These are phyloP conservation scores for Leuciscus waleckii DNA, from an alignment of 2,797 vertebrate genomes.

Conservation along the genomic window DNA sequence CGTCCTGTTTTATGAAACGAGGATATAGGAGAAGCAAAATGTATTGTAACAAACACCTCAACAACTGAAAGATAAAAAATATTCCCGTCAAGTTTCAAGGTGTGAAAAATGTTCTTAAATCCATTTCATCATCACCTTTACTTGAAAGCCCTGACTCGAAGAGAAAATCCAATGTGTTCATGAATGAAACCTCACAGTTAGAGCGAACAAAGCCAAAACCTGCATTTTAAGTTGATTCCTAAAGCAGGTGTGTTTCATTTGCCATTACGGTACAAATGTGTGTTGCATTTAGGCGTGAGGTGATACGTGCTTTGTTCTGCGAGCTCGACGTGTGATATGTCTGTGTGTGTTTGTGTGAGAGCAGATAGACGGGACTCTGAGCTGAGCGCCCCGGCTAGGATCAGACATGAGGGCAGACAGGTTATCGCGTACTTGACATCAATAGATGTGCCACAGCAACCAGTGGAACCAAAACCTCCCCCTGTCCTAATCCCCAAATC, in stretches of 20 bases:
- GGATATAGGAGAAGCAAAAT: slow-evolving; percentile 28
- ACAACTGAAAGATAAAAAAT: slow-evolving; percentile 5
- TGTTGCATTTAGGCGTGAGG: slow-evolving; percentile 24
- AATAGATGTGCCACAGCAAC: slow-evolving; percentile 59
- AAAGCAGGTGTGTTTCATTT: slow-evolving; percentile 15
- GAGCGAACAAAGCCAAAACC: slow-evolving; percentile 34
- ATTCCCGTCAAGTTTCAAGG: slow-evolving; percentile 25
- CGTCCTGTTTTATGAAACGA: slow-evolving; percentile 49
- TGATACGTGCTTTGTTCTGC: slow-evolving; percentile 31
- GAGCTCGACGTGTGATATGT: slow-evolving; percentile 7
- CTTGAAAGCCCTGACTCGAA: slow-evolving; percentile 28
- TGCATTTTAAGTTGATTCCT: slow-evolving; percentile 31
- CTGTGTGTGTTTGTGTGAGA: slow-evolving; percentile 25
- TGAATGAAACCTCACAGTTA: slow-evolving; percentile 22
- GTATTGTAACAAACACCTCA: slow-evolving; percentile 32
- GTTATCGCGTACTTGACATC: slow-evolving; percentile 65
- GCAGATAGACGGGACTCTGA: slow-evolving; percentile 21
- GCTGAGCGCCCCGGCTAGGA: slow-evolving; percentile 40
- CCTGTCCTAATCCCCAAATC: slow-evolving; percentile 55
- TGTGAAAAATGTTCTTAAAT: slow-evolving; percentile 39
- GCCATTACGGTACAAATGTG: background rate
- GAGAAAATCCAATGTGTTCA: slow-evolving; percentile 51
- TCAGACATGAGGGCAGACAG: slow-evolving; percentile 56
- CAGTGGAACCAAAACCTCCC: slow-evolving; percentile 56
- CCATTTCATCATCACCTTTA: slow-evolving; percentile 48